A percentile compares a stretch with the other conserved stretches of the same genome.
These are phyloP conservation scores for Trichopria drosophilae DNA, from an alignment of 2,888 invertebrate genomes.

Conservation along the genomic window DNA sequence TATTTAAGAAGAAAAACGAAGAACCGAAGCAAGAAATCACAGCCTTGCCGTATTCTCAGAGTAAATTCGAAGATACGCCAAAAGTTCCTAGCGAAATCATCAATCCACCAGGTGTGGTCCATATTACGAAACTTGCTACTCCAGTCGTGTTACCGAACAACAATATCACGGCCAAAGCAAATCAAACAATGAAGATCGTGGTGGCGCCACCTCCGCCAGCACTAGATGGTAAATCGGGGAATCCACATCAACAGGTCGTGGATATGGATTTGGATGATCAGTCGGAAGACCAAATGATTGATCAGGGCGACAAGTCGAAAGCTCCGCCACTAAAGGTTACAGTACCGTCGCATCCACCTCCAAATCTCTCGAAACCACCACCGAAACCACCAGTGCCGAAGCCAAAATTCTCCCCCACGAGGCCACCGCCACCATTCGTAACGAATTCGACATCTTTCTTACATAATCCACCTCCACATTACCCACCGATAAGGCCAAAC, in stretches of 20 bases:
- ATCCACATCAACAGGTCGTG: conserved; percentile 51
- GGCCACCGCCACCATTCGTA: conserved; percentile 49
- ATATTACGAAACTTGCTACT: conserved; percentile 55
- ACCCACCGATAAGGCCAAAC: conserved; percentile 19
- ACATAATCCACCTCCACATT: conserved; percentile 38
- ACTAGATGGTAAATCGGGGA: conserved; percentile 46
- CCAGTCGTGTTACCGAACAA: conserved; percentile 35
- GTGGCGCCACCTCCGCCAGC: conserved; percentile 56
- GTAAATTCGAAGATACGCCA: conserved; percentile 56
- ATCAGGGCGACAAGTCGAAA: conserved; percentile 42
- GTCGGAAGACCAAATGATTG: conserved; percentile 51
- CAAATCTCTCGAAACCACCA: conserved; percentile 4
- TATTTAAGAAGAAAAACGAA: conserved; percentile 67
- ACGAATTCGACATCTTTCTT: conserved; percentile 45
- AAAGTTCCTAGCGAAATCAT: conserved; percentile 54
- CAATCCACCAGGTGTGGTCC: conserved; percentile 56
- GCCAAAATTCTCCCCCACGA: conserved; percentile 36
- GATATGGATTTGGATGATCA: conserved; percentile 58
- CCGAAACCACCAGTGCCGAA: conserved; percentile 26
- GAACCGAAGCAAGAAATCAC: conserved; percentile 59
- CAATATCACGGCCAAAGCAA: conserved; percentile 31
- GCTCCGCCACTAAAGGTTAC: conserved; percentile 34
- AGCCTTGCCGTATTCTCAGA: conserved; percentile 52
- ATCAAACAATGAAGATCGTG: conserved; percentile 50
- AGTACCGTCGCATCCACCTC: conserved; percentile 33